A percentile compares a stretch with the other conserved stretches of the same genome.
phyloP scores from a whole-genome alignment of 2,797 vertebrate genomes.

The Gymnoscopelus braueri region DNA sequence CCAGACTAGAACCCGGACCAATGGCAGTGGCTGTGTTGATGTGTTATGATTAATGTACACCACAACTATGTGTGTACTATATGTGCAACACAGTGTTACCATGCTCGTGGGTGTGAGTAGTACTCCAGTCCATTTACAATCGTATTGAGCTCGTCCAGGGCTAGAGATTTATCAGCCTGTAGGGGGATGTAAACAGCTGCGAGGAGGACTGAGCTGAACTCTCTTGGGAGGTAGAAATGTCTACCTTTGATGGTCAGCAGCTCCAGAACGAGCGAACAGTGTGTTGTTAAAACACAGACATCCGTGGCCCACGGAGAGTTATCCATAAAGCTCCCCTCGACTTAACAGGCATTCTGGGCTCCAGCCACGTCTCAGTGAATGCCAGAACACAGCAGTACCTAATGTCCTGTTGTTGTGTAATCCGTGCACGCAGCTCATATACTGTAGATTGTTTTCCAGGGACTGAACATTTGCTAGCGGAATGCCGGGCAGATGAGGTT shows the following conservation, averaged over 20 bases:
- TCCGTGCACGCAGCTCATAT: neutral
- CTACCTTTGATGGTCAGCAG: conserved; percentile 3
- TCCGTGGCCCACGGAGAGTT: neutral
- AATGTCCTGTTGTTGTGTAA: conserved; percentile 10
- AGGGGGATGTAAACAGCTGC: conserved; percentile 12
- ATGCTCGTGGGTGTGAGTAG: neutral
- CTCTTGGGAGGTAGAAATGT: conserved; percentile 4
- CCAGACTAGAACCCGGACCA: too few relatives aligned
- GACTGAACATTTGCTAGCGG: neutral
- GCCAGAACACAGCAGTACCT: conserved; percentile 11
- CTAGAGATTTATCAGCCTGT: conserved; percentile 12
- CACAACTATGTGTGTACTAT: too few relatives aligned
- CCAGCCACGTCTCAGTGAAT: conserved; percentile 12
- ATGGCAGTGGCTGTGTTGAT: too few relatives aligned
- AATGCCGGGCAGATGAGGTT: too few relatives aligned
- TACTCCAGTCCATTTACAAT: conserved; percentile 14
- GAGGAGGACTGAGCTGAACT: conserved; percentile 18
- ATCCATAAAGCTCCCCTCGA: too few relatives aligned
- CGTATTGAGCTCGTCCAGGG: conserved; percentile 1
- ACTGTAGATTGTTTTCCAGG: too few relatives aligned
- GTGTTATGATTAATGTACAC: too few relatives aligned
- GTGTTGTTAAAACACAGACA: neutral
- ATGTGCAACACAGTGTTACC: too few relatives aligned
- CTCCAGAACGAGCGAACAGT: neutral
- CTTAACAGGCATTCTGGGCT: neutral